Base-by-base conservation (phyloP, 2,888 invertebrate genomes). In the Urechis unicinctus region DNA sequence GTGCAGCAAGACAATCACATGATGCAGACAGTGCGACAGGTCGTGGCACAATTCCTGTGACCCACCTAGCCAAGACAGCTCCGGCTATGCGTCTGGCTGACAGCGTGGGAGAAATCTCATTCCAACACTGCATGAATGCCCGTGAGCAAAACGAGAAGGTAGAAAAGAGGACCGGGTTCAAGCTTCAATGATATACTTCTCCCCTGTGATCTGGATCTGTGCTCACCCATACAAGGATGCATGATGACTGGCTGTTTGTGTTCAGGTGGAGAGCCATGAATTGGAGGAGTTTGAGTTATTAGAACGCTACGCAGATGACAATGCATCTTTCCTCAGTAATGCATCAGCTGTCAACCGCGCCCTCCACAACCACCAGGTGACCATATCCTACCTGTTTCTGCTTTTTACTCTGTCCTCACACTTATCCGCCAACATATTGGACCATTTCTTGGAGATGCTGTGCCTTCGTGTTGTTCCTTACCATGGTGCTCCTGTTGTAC, bases 261-360 rank as follows among this genome's bases (percentile, higher is more conserved):
- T 48, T 4, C 31, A 58, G 58, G 52, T 62, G 30, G 73, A 75
- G 49, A 56, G 63, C 41, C 69, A 68, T 24, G 73, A 75, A 29
- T 60, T 77, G 47, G 68, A 72, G 48, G 76, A 75, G 59, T 78
- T 78, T 71, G 77, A 77, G 59, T 60, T 73, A 17, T 60, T 78
- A 58, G 78, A 78, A 53, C 66, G 75, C 52, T 73, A 68, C 55
- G 75, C 75, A 3, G 65, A 68, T 43, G 76, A 75, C 62, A 73
- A 77, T 57, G 72, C 72, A 52, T 77, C 77, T 3, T 73, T 77
- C 61, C 68, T 71, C 48, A 75, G 75, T 63, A 74, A 71, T 58
- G 45, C 60, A 17, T 64, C 64, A 2, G 58, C 59, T 2, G 63
- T 64, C 2, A 58, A 64, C 43, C 48, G 51, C 45, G 57, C 53